Conservation (phyloP, 2,797 vertebrate species). For the Oryzias dopingdopingensis region DNA sequence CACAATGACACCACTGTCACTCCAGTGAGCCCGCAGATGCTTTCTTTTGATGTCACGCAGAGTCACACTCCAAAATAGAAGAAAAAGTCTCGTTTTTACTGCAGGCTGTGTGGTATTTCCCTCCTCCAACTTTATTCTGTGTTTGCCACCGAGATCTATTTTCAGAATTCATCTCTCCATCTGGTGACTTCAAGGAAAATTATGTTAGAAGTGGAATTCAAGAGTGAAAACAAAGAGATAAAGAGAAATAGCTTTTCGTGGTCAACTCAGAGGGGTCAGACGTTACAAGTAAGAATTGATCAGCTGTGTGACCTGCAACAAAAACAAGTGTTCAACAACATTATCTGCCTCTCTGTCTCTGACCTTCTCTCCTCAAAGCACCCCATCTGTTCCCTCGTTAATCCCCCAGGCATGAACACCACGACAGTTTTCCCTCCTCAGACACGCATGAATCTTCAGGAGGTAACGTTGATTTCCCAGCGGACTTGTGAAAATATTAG, state of each 20-base stretch:
- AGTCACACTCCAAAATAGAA: slow-evolving; percentile 37
- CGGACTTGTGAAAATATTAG: neutral
- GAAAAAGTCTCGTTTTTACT: slow-evolving; percentile 23
- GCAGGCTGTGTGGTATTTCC: slow-evolving; percentile 20
- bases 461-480: neutral
- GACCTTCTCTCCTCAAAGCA: slow-evolving; percentile 30
- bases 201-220: neutral
- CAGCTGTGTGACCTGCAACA: slow-evolving; percentile 28
- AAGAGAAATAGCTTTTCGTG: slow-evolving; percentile 15
- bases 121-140: slow-evolving; percentile 20
- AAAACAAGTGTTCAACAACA: slow-evolving; percentile 51
- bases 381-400: slow-evolving; percentile 30
- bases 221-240: slow-evolving; percentile 1
- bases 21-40: slow-evolving; percentile 31
- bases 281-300: slow-evolving; percentile 32
- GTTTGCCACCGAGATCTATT: slow-evolving; percentile 18
- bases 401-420: slow-evolving; percentile 25
- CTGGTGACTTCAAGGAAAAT: slow-evolving; percentile 3
- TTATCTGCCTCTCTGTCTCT: slow-evolving; percentile 34
- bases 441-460: slow-evolving; percentile 28
- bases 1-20: slow-evolving; percentile 64
- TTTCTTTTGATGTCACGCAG: slow-evolving; percentile 50
- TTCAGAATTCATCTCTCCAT: slow-evolving; percentile 15
- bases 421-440: slow-evolving; percentile 14
- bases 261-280: slow-evolving; percentile 28